phyloP scores from a whole-genome alignment of 37 sponge, comb jelly and placozoan species.

The Crambe crambe region DNA sequence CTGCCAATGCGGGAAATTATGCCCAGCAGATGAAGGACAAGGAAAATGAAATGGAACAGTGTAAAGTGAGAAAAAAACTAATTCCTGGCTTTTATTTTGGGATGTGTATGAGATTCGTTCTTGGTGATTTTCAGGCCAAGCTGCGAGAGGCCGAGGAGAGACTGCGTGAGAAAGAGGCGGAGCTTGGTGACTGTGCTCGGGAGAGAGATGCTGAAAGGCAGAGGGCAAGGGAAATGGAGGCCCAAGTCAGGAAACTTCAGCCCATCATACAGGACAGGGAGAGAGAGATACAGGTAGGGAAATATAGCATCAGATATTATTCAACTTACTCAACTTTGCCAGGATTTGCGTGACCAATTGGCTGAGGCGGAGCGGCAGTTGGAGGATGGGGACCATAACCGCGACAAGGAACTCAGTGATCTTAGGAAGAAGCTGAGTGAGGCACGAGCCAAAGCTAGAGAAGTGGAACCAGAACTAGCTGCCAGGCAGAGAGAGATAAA shows the following conservation, averaged over 20 bases:
- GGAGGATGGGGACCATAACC: neutral
- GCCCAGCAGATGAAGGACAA: slow-evolving; percentile 43
- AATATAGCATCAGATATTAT: neutral
- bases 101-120: neutral
- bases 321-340: neutral
- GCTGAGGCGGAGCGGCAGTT: slow-evolving; percentile 15
- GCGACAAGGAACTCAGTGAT: slow-evolving; percentile 29
- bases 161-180: slow-evolving; percentile 11
- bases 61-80: slow-evolving; percentile 44
- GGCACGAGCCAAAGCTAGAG: slow-evolving; percentile 1
- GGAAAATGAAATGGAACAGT: slow-evolving; percentile 36
- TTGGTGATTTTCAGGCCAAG: slow-evolving; percentile 6
- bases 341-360: slow-evolving; percentile 36
- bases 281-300: slow-evolving; percentile 27
- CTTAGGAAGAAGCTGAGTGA: slow-evolving; percentile 40
- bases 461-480: slow-evolving; percentile 20
- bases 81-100: neutral
- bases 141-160: slow-evolving; percentile 24
- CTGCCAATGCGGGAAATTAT: slow-evolving; percentile 43
- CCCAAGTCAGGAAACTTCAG: slow-evolving; percentile 13
- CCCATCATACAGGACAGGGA: slow-evolving; percentile 34
- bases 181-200: slow-evolving; percentile 17
- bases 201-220: slow-evolving; percentile 18
- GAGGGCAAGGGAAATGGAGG: slow-evolving; percentile 28
- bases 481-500: slow-evolving; percentile 48